A percentile compares a stretch with the other conserved stretches of the same genome.
Conservation (phyloP, 2,113 vertebrate species). For the Alligator sinensis region DNA sequence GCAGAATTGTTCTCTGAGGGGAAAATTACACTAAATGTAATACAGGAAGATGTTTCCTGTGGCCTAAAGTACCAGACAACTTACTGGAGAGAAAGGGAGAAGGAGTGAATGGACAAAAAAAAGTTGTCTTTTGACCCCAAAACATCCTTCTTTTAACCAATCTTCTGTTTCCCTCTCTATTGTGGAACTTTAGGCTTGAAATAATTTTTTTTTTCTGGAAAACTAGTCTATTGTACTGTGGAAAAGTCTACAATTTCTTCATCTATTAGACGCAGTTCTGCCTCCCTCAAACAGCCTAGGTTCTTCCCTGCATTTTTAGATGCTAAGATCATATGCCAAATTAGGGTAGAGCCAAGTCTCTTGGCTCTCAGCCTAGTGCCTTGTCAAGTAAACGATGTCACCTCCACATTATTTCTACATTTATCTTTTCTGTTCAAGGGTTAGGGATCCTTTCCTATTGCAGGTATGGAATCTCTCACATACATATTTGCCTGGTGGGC, state of each 20-base stretch:
- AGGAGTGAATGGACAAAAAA: neutral
- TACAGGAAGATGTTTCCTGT: neutral
- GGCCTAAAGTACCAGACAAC: neutral
- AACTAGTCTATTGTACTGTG: neutral
- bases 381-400: neutral
- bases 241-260: neutral
- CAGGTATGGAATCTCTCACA: neutral
- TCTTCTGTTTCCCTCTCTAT: neutral
- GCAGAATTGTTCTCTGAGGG: conserved; percentile 6
- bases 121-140: neutral
- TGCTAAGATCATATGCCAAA: neutral
- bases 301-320: neutral
- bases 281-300: neutral
- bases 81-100: neutral
- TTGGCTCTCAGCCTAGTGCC: neutral
- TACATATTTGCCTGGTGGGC: neutral
- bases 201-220: neutral
- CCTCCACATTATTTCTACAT: neutral
- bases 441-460: neutral
- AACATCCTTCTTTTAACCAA: neutral
- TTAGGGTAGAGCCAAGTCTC: neutral
- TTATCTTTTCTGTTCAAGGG: neutral
- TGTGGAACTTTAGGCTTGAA: neutral
- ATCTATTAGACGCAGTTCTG: neutral
- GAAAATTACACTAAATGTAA: conserved; percentile 54